Base-by-base conservation (phyloP, 2,797 vertebrate genomes). In the Vespertilio murinus region DNA sequence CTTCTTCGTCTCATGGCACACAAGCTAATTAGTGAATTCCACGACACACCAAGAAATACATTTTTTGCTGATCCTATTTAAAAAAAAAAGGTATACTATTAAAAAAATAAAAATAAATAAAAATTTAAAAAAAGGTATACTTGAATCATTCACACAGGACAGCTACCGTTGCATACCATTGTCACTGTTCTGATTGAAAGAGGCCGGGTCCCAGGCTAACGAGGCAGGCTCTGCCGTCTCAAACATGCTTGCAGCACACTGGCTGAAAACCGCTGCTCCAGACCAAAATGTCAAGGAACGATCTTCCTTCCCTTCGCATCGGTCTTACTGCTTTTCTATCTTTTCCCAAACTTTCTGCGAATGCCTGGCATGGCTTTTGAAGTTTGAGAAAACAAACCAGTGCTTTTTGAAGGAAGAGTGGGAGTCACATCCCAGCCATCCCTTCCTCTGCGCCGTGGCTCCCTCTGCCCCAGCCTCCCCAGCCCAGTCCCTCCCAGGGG, bases 401-500 rank as follows among this genome's bases (percentile, higher is more conserved):
- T 4, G 22, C 22, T 18, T 75, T 30, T 11, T 23, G 54, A 47
- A 49, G 49, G 1, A 0, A 4, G n/a, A 1, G 35, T 11, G 16
- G 35, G 14, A 11, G 61, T 47, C 22, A 13, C 35, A 6, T 13
- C 1, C 40, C 23, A 22, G 5, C 45, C 28, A 8, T 8, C 4
- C 4, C 8, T 77, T 30, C 7, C 81, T 65, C 30, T 7, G 45
- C 54, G 9, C 83, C 22, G 49, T 6, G 79, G 42, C 1, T 18
- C 40, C 40, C 17, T 17, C n/a, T 38, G 2, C 0, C 45, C 73
- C 16, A 1, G 16, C 5, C 8, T 9, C 47, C 49, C 52, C 33
- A 1, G 3, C 2, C 28, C 28, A 0, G 30, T 0, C 1, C 28
- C n/a, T 20, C 42, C 3, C 3, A 1, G 7, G 0, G 2, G 20